These are phyloP conservation scores for Lepidothrix coronata DNA, from an alignment of 2,113 vertebrate genomes.

Conservation along the genomic window DNA sequence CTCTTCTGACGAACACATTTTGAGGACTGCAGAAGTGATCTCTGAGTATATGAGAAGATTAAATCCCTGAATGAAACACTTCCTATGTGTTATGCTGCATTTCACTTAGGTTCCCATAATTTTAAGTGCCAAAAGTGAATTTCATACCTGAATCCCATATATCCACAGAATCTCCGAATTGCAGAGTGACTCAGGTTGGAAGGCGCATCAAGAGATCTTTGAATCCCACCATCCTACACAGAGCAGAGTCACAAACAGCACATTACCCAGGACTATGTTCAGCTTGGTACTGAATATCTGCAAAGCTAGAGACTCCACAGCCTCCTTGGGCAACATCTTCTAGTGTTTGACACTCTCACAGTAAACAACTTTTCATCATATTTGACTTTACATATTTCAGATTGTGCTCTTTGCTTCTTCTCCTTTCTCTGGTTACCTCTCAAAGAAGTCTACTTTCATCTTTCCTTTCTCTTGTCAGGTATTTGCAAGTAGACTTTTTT, in stretches of 20 bases:
- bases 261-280: not conserved
- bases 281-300: not conserved
- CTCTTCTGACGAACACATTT: not conserved
- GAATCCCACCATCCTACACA: not conserved
- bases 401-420: not conserved
- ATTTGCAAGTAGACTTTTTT: not conserved
- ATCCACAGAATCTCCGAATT: not conserved
- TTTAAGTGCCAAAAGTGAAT: not conserved
- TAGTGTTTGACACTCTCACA: not conserved
- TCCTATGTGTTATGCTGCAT: not conserved
- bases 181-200: not conserved
- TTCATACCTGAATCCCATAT: not conserved
- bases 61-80: not conserved
- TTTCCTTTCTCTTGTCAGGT: not conserved
- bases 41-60: not conserved
- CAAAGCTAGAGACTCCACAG: not conserved
- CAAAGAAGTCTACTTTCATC: not conserved
- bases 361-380: not conserved
- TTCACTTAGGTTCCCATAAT: not conserved
- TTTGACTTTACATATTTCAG: not conserved
- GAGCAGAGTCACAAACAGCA: not conserved
- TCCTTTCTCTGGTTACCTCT: not conserved
- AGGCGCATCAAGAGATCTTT: not conserved
- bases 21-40: not conserved
- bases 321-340: not conserved